Conservation (phyloP, 1,140 invertebrate species). For the Prorops nasuta region DNA sequence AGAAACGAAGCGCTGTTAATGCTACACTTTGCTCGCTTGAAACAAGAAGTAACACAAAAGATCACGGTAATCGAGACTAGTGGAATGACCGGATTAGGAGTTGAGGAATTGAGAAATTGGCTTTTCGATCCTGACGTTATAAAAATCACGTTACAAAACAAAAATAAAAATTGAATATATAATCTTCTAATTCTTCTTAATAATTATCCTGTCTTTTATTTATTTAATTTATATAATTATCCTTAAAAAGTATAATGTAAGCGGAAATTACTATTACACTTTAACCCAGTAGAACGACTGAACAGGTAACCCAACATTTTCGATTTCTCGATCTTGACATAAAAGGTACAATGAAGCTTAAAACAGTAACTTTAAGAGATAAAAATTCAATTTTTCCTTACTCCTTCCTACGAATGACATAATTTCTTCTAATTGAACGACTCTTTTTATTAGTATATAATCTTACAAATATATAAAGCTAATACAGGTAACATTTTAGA, state of each 20-base stretch:
- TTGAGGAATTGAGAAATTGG: constrained; percentile 67
- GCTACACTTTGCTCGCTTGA: constrained; percentile 67
- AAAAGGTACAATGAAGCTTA: too few relatives aligned
- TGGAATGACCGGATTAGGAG: constrained; percentile 68
- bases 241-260: constrained; percentile 12
- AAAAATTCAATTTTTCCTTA: too few relatives aligned
- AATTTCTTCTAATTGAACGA: too few relatives aligned
- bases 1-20: constrained; percentile 78
- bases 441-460: constrained; percentile 36
- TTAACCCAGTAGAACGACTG: too few relatives aligned
- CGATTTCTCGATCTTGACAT: too few relatives aligned
- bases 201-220: constrained; percentile 8
- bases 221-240: too few relatives aligned
- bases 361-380: too few relatives aligned
- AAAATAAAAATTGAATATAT: constrained; percentile 16
- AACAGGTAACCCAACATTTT: too few relatives aligned
- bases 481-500: constrained; percentile 5
- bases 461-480: constrained; percentile 36
- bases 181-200: background rate
- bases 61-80: constrained; percentile 71
- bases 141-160: constrained; percentile 19
- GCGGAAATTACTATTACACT: constrained; percentile 2
- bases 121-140: constrained; percentile 47
- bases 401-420: too few relatives aligned
- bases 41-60: constrained; percentile 65